A percentile compares a stretch with the other conserved stretches of the same genome.
Evolutionary conservation across 2,113 vertebrate genomes (phyloP).

Genomic region (Cyanoramphus novaezelandiae): DNA sequence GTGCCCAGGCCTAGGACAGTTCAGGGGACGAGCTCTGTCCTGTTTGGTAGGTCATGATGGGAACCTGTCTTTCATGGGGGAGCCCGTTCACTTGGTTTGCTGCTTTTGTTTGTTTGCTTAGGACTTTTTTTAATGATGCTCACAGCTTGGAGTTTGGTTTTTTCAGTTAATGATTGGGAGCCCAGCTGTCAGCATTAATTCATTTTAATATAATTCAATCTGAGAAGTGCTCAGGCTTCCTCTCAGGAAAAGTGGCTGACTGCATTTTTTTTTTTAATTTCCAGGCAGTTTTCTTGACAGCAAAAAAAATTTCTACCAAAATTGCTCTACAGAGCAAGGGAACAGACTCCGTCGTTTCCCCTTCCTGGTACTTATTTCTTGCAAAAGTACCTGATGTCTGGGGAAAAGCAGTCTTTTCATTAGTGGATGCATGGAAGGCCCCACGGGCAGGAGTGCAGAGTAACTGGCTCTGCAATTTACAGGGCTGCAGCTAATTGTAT

Average conservation of each 20-base stretch:
- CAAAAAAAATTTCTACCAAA: background rate
- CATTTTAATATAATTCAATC: conserved; percentile 5
- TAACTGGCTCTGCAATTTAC: background rate
- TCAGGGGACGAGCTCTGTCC: background rate
- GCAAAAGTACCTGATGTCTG: background rate
- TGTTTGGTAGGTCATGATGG: background rate
- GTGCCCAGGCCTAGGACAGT: accelerated
- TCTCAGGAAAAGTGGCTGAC: conserved; percentile 1
- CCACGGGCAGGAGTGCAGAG: background rate
- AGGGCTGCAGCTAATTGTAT: background rate
- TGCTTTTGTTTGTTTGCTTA: background rate
- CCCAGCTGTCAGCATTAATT: background rate
- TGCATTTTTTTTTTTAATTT: background rate
- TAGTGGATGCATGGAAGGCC: background rate
- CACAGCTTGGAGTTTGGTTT: background rate
- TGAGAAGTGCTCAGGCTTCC: background rate
- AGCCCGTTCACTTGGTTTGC: background rate
- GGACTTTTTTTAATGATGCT: background rate
- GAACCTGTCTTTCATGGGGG: accelerated
- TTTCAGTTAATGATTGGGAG: background rate
- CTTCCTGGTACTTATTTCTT: background rate
- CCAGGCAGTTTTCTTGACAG: background rate
- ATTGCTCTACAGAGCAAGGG: background rate
- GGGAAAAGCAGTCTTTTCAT: background rate
- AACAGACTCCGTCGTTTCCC: background rate